Evolutionary conservation across 2,113 vertebrate species (phyloP), one percentile per base, ranked within the genome.

Genomic region (Tragelaphus strepsiceros): DNA sequence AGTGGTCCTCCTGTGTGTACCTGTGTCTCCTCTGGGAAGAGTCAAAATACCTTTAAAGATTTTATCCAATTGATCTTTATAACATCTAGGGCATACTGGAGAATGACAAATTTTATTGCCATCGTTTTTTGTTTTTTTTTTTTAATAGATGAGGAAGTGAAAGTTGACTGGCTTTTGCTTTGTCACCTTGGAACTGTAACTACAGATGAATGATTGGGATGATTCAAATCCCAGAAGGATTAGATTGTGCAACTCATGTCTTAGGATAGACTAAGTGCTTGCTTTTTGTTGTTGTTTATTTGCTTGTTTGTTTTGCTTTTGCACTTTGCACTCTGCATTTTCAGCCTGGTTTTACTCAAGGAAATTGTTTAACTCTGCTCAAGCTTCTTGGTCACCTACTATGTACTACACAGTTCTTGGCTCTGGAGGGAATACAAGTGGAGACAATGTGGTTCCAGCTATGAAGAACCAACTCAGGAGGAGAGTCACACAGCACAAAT

Each of bases 81-180:
- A 78, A 61, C 8, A 46, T 26, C 46, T 39, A 85, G 54, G 26
- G 32, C n/a, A 30, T 81, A 35, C 15, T n/a, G 54, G 46, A 74
- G 83, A 39, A 94, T 88, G 53, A 87, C 19, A 85, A 24, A 71
- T 95, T 83, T 96, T 93, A 96, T 87, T 78, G 14, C 21, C 56
- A 61, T 51, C 19, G 54, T 74, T 43, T 80, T 92, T 64, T 74
- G 39, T 26, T 92, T 71, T 54, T 26, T 92, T 71, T 54, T 28
- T 91, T 62, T 7, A 81, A 90, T 22, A 96, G 53, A 74, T 39
- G 32, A 96, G 64, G 64, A 97, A 97, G 88, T 78, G 9, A 81
- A 96, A 87, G 53, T 83, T 88, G 56, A 46, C 46, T 8, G 17
- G 53, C 78, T 58, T 81, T 53, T 54, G 16, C 58, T 74, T 59